Evolutionary conservation across 1,140 invertebrate genomes (phyloP).

Genomic region (Papilio machaon): DNA sequence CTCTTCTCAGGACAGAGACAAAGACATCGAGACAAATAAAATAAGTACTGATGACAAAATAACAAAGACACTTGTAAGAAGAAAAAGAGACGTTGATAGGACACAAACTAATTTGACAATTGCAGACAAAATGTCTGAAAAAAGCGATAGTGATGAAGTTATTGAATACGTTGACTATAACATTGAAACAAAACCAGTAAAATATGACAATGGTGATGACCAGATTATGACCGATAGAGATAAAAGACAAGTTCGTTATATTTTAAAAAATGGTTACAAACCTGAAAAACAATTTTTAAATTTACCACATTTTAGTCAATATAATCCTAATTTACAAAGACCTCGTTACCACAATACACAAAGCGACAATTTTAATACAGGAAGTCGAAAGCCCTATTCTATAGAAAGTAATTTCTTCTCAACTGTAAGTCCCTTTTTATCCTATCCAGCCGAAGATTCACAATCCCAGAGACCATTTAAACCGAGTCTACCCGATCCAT

Average conservation of each 20-base stretch:
- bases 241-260: constrained; percentile 78
- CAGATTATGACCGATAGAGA: constrained; percentile 71
- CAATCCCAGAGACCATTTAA: constrained; percentile 66
- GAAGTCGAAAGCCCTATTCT: constrained; percentile 50
- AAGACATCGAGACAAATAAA: constrained; percentile 68
- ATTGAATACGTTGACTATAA: constrained; percentile 68
- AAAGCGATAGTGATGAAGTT: constrained; percentile 63
- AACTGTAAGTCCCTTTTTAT: constrained; percentile 55
- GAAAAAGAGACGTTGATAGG: constrained; percentile 58
- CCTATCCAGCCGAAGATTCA: constrained; percentile 54
- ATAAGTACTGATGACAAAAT: constrained; percentile 56
- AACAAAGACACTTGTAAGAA: constrained; percentile 57
- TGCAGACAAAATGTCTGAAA: constrained; percentile 55
- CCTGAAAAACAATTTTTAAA: constrained; percentile 61
- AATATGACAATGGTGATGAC: constrained; percentile 51
- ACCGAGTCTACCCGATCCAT: constrained; percentile 64
- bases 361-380: constrained; percentile 53
- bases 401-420: constrained; percentile 54
- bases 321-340: constrained; percentile 62
- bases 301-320: constrained; percentile 55
- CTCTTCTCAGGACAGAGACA: constrained; percentile 64
- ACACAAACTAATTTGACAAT: constrained; percentile 45
- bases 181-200: constrained; percentile 50
- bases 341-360: constrained; percentile 53
- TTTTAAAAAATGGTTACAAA: constrained; percentile 69